phyloP scores from a whole-genome alignment of 2,113 vertebrate genomes.

The Onychostoma macrolepis region DNA sequence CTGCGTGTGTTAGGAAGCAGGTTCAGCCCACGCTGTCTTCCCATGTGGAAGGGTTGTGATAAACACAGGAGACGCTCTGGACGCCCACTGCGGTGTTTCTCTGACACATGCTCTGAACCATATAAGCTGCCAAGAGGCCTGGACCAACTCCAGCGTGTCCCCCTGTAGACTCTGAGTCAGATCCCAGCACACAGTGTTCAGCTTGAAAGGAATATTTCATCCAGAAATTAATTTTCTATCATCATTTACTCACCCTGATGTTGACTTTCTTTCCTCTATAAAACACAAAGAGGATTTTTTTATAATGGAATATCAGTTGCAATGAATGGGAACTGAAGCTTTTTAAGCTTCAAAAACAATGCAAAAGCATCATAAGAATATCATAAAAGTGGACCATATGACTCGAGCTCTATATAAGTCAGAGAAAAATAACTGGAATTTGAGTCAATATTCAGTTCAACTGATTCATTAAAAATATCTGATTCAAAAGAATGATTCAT shows the following conservation, averaged over 20 bases:
- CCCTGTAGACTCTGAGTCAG: conserved; percentile 9
- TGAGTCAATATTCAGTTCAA: background rate
- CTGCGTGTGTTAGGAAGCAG: conserved; percentile 22
- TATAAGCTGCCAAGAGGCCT: conserved; percentile 13
- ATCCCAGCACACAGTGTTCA: background rate
- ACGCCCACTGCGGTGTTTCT: conserved; percentile 9
- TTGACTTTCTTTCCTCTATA: background rate
- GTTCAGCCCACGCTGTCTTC: conserved; percentile 29
- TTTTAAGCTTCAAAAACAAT: background rate
- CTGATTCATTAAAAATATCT: background rate
- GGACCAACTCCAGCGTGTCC: conserved; percentile 8
- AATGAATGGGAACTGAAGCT: background rate
- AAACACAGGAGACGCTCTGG: conserved; percentile 11
- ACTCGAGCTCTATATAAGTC: background rate
- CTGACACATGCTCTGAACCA: background rate
- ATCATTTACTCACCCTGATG: background rate
- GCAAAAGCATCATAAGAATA: background rate
- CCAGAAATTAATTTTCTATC: background rate
- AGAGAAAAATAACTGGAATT: background rate
- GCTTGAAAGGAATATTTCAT: background rate
- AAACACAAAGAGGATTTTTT: background rate
- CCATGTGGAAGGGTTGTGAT: conserved; percentile 20
- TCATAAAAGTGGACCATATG: background rate
- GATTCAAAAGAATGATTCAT: background rate
- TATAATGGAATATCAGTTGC: no score